A percentile compares a stretch with the other conserved stretches of the same genome.
phyloP scores from a whole-genome alignment of 2,888 invertebrate species.

The Drosophila pseudotakahashii region DNA sequence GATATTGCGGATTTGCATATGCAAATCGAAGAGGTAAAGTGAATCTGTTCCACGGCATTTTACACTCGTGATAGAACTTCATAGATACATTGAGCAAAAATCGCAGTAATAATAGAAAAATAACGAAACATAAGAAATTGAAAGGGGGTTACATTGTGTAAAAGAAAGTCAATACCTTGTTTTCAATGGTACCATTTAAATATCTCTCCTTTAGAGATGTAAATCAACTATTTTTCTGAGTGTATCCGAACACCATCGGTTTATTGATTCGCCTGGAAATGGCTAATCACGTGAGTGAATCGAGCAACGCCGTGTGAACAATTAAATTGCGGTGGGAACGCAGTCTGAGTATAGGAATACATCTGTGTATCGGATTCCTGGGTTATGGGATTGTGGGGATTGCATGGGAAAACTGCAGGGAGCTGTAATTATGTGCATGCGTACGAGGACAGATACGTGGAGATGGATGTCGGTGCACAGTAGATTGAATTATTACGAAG shows the following conservation, averaged over 20 bases:
- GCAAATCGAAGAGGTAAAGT: conserved; percentile 41
- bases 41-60: conserved; percentile 1
- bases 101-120: background rate
- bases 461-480: conserved; percentile 21
- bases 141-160: too few species aligned
- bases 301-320: conserved; percentile 31
- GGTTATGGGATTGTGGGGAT: background rate
- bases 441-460: conserved; percentile 11
- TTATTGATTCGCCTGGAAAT: conserved; percentile 39
- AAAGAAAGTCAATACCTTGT: too few species aligned
- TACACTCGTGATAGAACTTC: background rate
- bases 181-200: too few species aligned
- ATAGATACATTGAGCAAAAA: background rate
- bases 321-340: conserved; percentile 34
- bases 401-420: background rate
- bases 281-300: conserved; percentile 37
- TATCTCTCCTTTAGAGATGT: background rate
- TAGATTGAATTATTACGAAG: conserved; percentile 45
- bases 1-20: conserved; percentile 47
- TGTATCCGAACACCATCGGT: background rate
- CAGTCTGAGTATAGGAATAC: conserved; percentile 9
- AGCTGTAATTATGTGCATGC: conserved; percentile 38
- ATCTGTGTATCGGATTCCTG: conserved; percentile 7
- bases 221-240: background rate
- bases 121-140: too few species aligned